These are phyloP conservation scores for Carlito syrichta DNA, from an alignment of 2,113 vertebrate species.

Conservation along the genomic window DNA sequence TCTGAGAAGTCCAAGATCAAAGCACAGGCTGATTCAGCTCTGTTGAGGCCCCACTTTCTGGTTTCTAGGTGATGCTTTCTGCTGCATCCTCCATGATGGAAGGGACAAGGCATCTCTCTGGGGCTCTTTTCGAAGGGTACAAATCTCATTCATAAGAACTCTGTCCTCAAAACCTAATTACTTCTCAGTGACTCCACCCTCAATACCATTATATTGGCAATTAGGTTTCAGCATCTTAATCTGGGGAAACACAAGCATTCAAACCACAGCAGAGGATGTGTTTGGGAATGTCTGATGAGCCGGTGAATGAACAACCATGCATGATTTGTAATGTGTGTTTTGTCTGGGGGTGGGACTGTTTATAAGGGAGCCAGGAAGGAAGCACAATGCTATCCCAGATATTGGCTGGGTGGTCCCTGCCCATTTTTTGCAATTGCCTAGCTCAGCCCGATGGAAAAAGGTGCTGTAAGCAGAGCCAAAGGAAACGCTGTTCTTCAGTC, in stretches of 20 bases:
- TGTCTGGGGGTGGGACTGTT: neutral
- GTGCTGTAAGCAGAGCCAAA: neutral
- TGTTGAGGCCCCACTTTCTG: neutral
- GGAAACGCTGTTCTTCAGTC: neutral
- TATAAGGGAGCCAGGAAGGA: neutral
- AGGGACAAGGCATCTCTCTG: neutral
- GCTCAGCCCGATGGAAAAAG: neutral
- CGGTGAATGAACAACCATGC: neutral
- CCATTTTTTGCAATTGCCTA: neutral
- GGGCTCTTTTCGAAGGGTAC: too few species aligned
- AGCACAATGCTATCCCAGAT: neutral
- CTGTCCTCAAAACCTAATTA: neutral
- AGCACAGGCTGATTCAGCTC: neutral
- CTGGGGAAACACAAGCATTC: neutral
- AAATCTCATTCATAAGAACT: neutral
- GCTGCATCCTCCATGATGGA: neutral
- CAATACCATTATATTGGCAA: neutral
- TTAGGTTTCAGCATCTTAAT: neutral
- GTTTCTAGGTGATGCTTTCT: neutral
- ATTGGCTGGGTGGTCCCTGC: too few species aligned
- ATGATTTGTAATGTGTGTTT: neutral
- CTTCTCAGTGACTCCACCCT: neutral
- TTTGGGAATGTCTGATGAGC: neutral
- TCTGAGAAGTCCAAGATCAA: neutral
- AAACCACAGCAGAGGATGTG: neutral